Conservation (phyloP, 2,113 vertebrate species). For the Vimba vimba region DNA sequence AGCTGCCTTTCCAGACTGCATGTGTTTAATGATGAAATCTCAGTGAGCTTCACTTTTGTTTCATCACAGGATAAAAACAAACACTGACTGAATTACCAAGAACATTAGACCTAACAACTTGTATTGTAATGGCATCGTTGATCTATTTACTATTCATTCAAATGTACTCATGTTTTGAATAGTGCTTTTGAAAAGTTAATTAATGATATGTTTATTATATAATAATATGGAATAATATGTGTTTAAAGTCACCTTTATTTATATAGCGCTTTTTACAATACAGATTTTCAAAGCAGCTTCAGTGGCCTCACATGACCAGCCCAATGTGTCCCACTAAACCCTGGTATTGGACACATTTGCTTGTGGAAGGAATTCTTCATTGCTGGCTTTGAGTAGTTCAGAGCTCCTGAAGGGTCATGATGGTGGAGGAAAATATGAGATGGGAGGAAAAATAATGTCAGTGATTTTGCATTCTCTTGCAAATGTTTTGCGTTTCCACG, state of each 20-base stretch:
- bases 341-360: neutral
- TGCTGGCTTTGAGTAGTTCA: neutral
- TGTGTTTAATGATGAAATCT: neutral
- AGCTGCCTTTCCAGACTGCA: neutral
- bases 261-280: too few species aligned
- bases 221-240: neutral
- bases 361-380: neutral
- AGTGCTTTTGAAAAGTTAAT: too few species aligned
- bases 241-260: neutral
- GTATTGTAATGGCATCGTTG: neutral
- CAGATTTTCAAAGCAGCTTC: too few species aligned
- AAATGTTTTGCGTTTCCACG: too few species aligned
- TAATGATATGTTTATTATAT: too few species aligned
- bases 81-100: neutral
- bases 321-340: neutral
- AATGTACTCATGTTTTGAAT: too few species aligned
- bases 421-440: too few species aligned
- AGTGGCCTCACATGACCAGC: neutral
- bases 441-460: too few species aligned
- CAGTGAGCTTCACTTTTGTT: neutral
- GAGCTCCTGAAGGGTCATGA: too few species aligned
- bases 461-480: too few species aligned
- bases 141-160: too few species aligned
- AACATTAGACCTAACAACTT: neutral
- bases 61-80: neutral